phyloP scores from a whole-genome alignment of 2,113 vertebrate species.

The Vimba vimba region DNA sequence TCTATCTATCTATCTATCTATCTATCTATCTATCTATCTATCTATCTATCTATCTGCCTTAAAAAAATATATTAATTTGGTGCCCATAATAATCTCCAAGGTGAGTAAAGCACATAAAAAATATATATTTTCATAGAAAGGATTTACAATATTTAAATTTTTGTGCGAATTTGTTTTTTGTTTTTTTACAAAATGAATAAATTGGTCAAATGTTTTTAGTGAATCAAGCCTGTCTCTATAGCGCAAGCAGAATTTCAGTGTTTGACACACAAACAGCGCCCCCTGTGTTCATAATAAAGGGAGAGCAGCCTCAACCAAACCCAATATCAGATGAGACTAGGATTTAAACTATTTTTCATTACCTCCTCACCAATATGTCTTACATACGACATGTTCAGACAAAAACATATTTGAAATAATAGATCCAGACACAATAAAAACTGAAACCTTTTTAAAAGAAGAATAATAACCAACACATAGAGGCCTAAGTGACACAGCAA shows the following conservation, averaged over 20 bases:
- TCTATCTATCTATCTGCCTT: neutral
- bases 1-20: neutral
- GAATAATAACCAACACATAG: neutral
- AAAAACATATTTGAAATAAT: neutral
- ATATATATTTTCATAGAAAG: neutral
- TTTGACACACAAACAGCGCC: constrained; percentile 44
- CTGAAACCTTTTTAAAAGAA: neutral
- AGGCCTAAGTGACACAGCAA: neutral
- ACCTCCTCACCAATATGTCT: neutral
- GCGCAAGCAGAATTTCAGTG: neutral
- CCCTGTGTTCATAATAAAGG: constrained; percentile 24
- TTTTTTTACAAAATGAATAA: neutral
- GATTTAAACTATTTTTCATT: neutral
- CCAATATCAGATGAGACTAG: neutral
- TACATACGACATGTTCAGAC: neutral
- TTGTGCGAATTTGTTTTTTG: neutral
- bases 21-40: neutral
- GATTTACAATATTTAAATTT: neutral
- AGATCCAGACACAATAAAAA: neutral
- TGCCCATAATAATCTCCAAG: neutral
- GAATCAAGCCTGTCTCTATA: neutral
- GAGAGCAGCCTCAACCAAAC: neutral
- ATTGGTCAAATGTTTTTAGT: neutral
- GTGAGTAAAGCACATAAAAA: neutral
- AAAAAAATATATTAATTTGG: too few relatives aligned